Evolutionary conservation across 2,797 vertebrate genomes (phyloP), one percentile per base, ranked within the genome.

Genomic region (Distichodus sexfasciatus): DNA sequence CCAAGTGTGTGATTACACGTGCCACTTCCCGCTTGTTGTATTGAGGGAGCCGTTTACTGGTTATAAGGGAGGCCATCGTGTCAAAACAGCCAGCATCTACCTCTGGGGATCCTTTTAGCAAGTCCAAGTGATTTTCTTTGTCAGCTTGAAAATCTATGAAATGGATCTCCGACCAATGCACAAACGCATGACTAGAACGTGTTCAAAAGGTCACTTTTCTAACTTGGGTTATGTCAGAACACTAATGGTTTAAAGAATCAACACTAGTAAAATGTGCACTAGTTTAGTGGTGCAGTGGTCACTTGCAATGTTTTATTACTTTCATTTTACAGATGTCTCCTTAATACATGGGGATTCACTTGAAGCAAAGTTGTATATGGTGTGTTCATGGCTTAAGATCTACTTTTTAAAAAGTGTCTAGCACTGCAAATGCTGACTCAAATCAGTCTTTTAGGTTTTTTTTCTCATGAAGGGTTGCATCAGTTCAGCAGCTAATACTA

Each of bases 41-140:
- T 59, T 21, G 28, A 8, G 29, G 17, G n/a, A 19, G 44, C 28
- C 2, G 24, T 28, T 26, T 51, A 41, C 35, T 29, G 14, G 19
- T 53, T 31, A 33, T 51, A 63, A 51, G 53, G 59, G 46, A 69
- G 65, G 48, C 21, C n/a, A n/a, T n/a, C 40, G 69, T 47, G 51
- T 44, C 47, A 53, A 35, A 29, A 58, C 54, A 28, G 44, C 29
- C 57, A n/a, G 8, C 66, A 72, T 72, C 76, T 78, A 78, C 76
- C 76, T 78, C 76, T 75, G 46, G 28, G 46, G 28, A 58, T 38
- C 10, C 55, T 40, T 51, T 31, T 33, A 21, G 54, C 26, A 14
- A 14, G 43, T 75, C 67, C n/a, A n/a, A n/a, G n/a, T n/a, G 41
- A 64, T 54, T 67, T 28, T 60, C 10, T 50, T 51, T 14, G n/a